A percentile compares a stretch with the other conserved stretches of the same genome.
phyloP scores from a whole-genome alignment of 2,888 invertebrate genomes.

The Epirrhoe alternata region DNA sequence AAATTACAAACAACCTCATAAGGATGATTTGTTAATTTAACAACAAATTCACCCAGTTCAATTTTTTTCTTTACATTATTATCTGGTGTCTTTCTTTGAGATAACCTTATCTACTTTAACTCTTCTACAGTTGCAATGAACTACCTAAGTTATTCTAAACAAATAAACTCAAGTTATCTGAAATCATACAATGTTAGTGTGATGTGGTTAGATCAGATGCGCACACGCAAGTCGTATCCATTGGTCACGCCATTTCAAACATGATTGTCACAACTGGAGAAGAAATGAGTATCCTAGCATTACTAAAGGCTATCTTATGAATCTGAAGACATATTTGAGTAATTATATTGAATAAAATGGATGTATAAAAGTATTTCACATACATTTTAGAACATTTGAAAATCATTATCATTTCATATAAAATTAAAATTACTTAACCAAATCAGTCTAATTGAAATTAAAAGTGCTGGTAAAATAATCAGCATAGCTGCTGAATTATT shows the following conservation, averaged over 20 bases:
- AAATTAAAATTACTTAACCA: conserved; percentile 62
- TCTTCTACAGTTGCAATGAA: neutral
- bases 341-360: neutral
- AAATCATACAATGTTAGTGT: neutral
- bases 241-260: neutral
- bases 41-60: no score
- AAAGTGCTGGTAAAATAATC: conserved; percentile 21
- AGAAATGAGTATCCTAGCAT: neutral
- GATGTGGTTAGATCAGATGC: neutral
- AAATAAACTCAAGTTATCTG: neutral
- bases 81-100: neutral
- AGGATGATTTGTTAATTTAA: no score
- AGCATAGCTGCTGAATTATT: neutral
- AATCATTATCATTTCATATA: conserved; percentile 10
- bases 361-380: conserved; percentile 2
- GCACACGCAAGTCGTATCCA: neutral
- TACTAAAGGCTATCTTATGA: neutral
- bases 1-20: no score
- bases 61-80: neutral
- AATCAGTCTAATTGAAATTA: conserved; percentile 71
- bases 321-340: neutral
- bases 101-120: neutral
- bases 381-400: neutral
- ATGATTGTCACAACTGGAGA: neutral
- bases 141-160: neutral